phyloP scores from a whole-genome alignment of 2,113 vertebrate genomes.

The Chinchilla lanigera region DNA sequence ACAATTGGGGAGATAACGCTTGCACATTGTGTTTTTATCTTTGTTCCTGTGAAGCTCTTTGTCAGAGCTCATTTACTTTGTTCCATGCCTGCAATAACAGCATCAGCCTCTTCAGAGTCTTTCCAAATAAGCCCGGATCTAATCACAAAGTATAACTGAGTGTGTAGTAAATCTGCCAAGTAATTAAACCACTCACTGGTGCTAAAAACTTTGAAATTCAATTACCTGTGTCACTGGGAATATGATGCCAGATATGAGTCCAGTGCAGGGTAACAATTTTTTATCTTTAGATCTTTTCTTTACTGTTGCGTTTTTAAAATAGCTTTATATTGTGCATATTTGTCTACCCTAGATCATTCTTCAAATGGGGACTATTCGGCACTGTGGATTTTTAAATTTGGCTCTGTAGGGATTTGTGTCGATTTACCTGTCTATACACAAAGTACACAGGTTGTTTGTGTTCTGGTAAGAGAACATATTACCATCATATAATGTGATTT shows the following conservation, averaged over 20 bases:
- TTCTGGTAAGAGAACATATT: neutral
- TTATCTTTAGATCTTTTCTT: neutral
- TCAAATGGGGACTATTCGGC: neutral
- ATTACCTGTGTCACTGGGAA: neutral
- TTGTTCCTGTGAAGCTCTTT: neutral
- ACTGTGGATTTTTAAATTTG: neutral
- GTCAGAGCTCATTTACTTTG: neutral
- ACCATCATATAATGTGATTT: neutral
- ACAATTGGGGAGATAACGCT: neutral
- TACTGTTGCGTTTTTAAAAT: conserved; percentile 39
- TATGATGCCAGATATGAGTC: neutral
- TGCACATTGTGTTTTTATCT: neutral
- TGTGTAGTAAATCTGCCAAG: neutral
- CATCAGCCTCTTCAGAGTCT: neutral
- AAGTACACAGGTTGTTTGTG: neutral
- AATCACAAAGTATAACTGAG: neutral
- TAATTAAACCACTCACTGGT: neutral
- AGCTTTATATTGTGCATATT: neutral
- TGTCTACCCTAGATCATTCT: neutral
- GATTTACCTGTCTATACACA: neutral
- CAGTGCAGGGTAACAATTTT: neutral
- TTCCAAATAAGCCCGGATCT: neutral
- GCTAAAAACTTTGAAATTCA: conserved; percentile 29
- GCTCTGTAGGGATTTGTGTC: neutral
- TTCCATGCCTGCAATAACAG: neutral